Base-by-base conservation (phyloP, 1,140 invertebrate species). In the Diabrotica virgifera region DNA sequence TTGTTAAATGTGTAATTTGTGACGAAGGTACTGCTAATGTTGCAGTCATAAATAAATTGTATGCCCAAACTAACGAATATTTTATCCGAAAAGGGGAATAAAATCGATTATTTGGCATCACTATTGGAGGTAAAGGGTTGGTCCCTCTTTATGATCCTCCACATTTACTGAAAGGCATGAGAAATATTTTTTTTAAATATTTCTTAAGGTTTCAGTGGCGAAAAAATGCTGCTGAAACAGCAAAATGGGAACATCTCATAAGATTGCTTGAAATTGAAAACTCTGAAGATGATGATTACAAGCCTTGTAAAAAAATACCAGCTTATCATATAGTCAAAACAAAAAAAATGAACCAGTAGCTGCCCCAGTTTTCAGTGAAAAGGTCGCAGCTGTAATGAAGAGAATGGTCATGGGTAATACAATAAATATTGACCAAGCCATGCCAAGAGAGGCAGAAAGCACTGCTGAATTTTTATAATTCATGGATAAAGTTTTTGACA, bases 281-380 rank as follows among this genome's bases (percentile, higher is more conserved):
- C 53, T 35, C 51, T 8, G 52, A 54, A 40, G 62, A 63, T 55
- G 37, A 46, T n/a, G n/a, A 40, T n/a, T 63, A 56, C 9, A 63
- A 56, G 12, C 52, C 56, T 3, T 66, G 59, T 50, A 46, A 62
- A n/a, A 66, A 66, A 50, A 9, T 61, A 11, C 62, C 8, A 10
- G 10, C n/a, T 11, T 6, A 37, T 13, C 64, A 62, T 37, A 55
- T 60, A n/a, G 12, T 46, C 3, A 66, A 61, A 8, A 55, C 38
- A 5, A 62, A 62, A 56, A 66, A 61, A 55, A 61, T 66, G 52
- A 62, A 60, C 51, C 59, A 13, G 9, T 50, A 6, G 51, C 52
- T 13, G 53, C 58, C 7, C 59, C 62, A 66, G 54, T 60, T 38
- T 66, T 66, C 52, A 64, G 62, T 13, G 11, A 64, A 24, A 64